Percentiles rank a stretch among this genome's conserved stretches.
phyloP scores from a whole-genome alignment of 2,113 vertebrate genomes.

The Neodontobutis hainanensis region DNA sequence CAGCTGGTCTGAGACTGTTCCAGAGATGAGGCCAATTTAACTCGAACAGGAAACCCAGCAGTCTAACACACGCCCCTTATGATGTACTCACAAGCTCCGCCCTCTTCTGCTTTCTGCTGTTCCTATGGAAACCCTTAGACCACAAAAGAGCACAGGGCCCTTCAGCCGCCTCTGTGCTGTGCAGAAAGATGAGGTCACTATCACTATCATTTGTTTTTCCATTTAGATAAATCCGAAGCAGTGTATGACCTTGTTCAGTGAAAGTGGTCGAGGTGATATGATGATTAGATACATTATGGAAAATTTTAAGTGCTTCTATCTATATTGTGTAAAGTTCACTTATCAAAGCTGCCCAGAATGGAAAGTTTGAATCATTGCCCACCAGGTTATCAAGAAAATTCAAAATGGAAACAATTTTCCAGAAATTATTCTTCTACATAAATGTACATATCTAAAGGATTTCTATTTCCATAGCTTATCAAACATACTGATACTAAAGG shows the following conservation, averaged over 20 bases:
- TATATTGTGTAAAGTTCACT: background rate
- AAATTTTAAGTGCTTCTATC: background rate
- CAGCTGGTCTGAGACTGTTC: constrained; percentile 58
- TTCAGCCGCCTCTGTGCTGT: constrained; percentile 37
- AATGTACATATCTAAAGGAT: too few relatives aligned
- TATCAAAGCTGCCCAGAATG: background rate
- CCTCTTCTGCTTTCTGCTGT: constrained; percentile 59
- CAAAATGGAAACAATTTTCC: too few relatives aligned
- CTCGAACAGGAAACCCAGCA: constrained; percentile 59
- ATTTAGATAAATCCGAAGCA: constrained; percentile 22
- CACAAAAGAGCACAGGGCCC: constrained; percentile 59
- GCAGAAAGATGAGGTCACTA: constrained; percentile 66
- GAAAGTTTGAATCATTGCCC: too few relatives aligned
- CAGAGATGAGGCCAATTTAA: constrained; percentile 65
- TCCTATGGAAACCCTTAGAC: constrained; percentile 74
- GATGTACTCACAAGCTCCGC: constrained; percentile 54
- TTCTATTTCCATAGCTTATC: too few relatives aligned
- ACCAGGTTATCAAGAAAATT: too few relatives aligned
- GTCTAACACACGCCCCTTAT: constrained; percentile 59
- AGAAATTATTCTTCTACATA: too few relatives aligned
- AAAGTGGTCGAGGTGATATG: constrained; percentile 25
- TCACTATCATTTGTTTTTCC: constrained; percentile 55
- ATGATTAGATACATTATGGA: constrained; percentile 25
- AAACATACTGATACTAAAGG: too few relatives aligned
- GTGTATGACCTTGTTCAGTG: constrained; percentile 29